phyloP scores from a whole-genome alignment of 2,797 vertebrate species.

The Acanthiza pusilla region DNA sequence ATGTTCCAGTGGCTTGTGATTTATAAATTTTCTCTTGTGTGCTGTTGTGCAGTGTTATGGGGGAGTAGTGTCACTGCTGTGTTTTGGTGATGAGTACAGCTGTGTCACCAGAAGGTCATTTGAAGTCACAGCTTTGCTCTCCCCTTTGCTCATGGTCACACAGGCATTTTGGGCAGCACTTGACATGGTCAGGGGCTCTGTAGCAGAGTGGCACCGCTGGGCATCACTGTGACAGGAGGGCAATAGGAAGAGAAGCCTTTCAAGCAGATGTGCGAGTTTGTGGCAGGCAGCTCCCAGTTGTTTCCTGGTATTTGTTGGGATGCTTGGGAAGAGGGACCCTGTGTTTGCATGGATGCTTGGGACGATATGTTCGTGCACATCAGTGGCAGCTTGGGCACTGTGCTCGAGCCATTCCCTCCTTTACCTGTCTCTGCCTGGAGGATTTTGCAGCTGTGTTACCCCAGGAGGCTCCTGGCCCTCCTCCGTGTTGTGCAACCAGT shows the following conservation, averaged over 20 bases:
- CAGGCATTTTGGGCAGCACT: neutral
- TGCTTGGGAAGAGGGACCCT: neutral
- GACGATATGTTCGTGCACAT: accelerated
- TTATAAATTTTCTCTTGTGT: neutral
- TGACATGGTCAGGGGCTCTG: accelerated
- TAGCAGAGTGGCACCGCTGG: accelerated
- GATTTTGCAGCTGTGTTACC: neutral
- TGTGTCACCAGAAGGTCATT: accelerated
- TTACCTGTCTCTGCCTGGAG: neutral
- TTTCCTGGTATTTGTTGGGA: accelerated
- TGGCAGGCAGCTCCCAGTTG: accelerated
- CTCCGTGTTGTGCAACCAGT: neutral
- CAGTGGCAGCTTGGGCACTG: accelerated
- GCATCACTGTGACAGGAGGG: accelerated
- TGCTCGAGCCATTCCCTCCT: accelerated
- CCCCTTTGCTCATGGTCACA: accelerated
- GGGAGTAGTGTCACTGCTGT: neutral
- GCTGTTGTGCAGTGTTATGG: accelerated
- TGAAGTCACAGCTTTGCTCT: neutral
- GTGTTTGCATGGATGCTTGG: accelerated
- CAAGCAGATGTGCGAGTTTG: accelerated
- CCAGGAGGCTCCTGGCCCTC: neutral
- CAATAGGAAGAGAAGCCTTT: neutral
- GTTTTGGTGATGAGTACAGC: neutral
- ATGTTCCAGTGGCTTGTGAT: neutral